A percentile compares a stretch with the other conserved stretches of the same genome.
These are phyloP conservation scores for Panzeria rudis DNA, from an alignment of 2,888 invertebrate species.

Conservation along the genomic window DNA sequence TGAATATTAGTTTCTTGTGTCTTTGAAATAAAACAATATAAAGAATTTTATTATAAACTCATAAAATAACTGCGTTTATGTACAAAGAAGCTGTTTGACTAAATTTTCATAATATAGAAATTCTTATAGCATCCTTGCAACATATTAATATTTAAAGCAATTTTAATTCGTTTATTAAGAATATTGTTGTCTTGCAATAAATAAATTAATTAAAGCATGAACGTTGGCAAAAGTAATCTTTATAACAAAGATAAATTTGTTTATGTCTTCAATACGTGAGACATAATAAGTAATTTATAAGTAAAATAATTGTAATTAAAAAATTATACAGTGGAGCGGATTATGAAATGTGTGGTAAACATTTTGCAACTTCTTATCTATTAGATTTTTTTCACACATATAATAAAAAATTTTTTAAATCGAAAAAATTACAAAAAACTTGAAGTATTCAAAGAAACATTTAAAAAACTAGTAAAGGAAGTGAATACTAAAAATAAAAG, in stretches of 20 bases:
- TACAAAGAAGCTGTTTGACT: not conserved
- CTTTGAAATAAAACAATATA: conserved; percentile 19
- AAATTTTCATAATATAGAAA: not conserved
- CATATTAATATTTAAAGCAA: not conserved
- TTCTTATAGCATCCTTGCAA: not conserved
- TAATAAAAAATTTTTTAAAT: too few relatives aligned
- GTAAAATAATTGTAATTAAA: too few relatives aligned
- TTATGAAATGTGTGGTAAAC: too few relatives aligned
- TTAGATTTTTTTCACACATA: too few relatives aligned
- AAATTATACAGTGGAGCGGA: too few relatives aligned
- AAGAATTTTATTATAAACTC: not conserved
- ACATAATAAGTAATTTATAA: not conserved
- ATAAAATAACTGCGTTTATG: not conserved
- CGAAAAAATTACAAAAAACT: too few relatives aligned
- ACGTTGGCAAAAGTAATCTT: not conserved
- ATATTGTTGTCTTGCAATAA: not conserved
- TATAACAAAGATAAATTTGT: not conserved
- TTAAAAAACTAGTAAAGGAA: too few relatives aligned
- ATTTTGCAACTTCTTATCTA: too few relatives aligned
- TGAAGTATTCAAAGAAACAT: too few relatives aligned
- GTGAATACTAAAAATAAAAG: too few relatives aligned
- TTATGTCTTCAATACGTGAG: not conserved
- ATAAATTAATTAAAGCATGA: not conserved
- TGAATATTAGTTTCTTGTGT: conserved; percentile 76
- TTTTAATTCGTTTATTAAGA: not conserved